Evolutionary conservation across 2,113 vertebrate species (phyloP).

Genomic region (Vimba vimba): DNA sequence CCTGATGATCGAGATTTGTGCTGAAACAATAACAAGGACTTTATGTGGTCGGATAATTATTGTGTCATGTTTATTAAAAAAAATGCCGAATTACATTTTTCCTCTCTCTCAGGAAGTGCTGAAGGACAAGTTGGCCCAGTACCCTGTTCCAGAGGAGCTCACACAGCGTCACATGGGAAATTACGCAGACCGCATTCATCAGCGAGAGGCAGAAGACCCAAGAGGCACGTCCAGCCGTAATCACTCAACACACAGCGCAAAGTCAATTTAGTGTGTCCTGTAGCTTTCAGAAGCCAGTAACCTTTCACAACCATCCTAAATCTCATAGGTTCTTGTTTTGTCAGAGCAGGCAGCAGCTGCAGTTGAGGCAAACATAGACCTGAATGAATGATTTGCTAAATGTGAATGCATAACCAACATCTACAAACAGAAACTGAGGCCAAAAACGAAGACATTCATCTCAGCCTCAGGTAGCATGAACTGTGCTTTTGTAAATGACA

Average conservation of each 20-base stretch:
- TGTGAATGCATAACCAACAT: too few relatives aligned
- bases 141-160: conserved; percentile 65
- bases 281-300: too few relatives aligned
- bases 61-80: background rate
- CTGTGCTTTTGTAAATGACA: background rate
- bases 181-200: conserved; percentile 68
- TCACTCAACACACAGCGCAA: background rate
- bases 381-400: too few relatives aligned
- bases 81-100: background rate
- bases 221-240: conserved; percentile 52
- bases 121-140: conserved; percentile 55
- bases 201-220: background rate
- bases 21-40: background rate
- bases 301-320: too few relatives aligned
- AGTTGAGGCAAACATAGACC: too few relatives aligned
- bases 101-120: conserved; percentile 62
- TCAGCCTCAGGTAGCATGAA: background rate
- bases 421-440: background rate
- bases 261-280: background rate
- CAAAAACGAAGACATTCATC: background rate
- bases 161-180: conserved; percentile 73
- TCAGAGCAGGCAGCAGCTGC: too few relatives aligned
- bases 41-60: background rate
- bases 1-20: background rate
- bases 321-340: too few relatives aligned